Evolutionary conservation across 1,140 invertebrate species (phyloP).

Genomic region (Drosophila gunungcola): DNA sequence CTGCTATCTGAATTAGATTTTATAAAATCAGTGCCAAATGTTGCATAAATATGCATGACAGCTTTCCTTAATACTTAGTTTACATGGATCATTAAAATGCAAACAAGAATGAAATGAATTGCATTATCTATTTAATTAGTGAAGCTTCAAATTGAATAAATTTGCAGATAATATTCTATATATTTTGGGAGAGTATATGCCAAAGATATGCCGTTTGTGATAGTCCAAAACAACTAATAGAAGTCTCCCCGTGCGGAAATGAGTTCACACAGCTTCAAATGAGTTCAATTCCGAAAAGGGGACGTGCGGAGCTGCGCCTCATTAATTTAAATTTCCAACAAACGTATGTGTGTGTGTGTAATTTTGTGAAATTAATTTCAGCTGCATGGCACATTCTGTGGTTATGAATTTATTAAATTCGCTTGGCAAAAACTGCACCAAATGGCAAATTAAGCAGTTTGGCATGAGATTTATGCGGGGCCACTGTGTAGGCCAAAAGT

Average conservation of each 20-base stretch:
- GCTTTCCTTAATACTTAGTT: background rate
- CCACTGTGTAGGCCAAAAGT: slow-evolving; percentile 11
- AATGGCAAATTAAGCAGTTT: slow-evolving; percentile 54
- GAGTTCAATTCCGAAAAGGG: slow-evolving; percentile 4
- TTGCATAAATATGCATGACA: background rate
- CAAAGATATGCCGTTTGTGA: slow-evolving; percentile 4
- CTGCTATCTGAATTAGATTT: too few species aligned
- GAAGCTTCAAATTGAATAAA: background rate
- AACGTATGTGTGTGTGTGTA: slow-evolving; percentile 2
- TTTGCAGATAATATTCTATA: slow-evolving; percentile 10
- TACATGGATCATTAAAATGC: background rate
- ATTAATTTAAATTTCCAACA: slow-evolving; percentile 43
- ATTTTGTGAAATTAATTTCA: slow-evolving; percentile 51
- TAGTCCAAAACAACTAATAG: slow-evolving; percentile 6
- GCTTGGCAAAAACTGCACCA: slow-evolving; percentile 41
- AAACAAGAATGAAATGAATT: slow-evolving; percentile 1
- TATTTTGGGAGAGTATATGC: slow-evolving; percentile 4
- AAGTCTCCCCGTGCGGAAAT: slow-evolving; percentile 10
- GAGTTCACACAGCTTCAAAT: slow-evolving; percentile 7
- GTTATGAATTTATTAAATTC: slow-evolving; percentile 54
- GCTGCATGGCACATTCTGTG: slow-evolving; percentile 45
- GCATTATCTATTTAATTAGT: slow-evolving; percentile 4
- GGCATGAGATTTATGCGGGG: slow-evolving; percentile 36
- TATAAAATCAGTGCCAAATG: background rate
- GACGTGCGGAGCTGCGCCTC: slow-evolving; percentile 20